These are phyloP conservation scores for Tenodera sinensis DNA, from an alignment of 2,888 invertebrate species.

Conservation along the genomic window DNA sequence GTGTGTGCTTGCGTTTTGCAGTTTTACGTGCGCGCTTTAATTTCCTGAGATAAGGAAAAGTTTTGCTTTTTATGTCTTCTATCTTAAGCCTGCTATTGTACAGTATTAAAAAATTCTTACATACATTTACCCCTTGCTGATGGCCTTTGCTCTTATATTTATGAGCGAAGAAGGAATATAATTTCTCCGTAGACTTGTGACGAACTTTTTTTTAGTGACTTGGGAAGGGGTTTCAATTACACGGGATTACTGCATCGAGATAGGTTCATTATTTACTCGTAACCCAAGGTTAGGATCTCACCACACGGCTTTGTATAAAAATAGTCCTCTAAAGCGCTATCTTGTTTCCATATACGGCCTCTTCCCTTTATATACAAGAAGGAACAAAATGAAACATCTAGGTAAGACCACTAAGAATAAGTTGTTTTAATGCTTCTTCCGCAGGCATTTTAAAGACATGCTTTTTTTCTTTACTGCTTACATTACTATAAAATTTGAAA, in stretches of 20 bases:
- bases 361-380: neutral
- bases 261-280: neutral
- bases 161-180: neutral
- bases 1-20: no score
- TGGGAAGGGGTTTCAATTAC: neutral
- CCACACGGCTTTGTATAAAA: neutral
- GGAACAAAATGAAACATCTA: no score
- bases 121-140: neutral
- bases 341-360: neutral
- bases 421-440: no score
- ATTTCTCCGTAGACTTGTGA: neutral
- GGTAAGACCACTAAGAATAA: no score
- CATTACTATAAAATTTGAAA: no score
- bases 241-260: neutral
- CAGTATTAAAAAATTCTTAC: neutral
- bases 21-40: no score
- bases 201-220: neutral
- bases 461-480: no score
- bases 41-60: no score
- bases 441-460: no score
- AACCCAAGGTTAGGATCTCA: neutral
- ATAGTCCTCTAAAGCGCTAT: neutral
- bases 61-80: no score
- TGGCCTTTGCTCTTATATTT: neutral
- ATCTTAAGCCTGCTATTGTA: neutral